phyloP scores from a whole-genome alignment of 2,797 vertebrate genomes.

The Artibeus lituratus region DNA sequence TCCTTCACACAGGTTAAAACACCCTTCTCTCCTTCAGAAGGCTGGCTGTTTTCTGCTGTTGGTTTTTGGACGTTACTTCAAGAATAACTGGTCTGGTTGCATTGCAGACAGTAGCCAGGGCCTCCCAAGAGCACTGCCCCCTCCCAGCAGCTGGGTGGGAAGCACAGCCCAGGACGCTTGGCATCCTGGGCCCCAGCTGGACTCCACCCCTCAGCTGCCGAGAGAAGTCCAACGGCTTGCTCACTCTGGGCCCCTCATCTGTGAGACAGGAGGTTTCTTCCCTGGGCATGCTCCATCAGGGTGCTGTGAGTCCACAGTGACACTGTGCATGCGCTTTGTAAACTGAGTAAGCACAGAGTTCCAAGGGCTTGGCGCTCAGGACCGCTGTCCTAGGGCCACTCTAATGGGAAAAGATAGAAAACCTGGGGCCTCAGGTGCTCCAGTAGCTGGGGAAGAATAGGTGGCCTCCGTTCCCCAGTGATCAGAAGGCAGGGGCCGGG shows the following conservation, averaged over 20 bases:
- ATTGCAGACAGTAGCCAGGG: not conserved
- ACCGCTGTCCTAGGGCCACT: not conserved
- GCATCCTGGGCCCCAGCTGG: fast-evolving
- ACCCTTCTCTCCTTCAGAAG: not conserved
- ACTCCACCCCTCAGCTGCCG: fast-evolving
- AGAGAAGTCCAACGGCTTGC: fast-evolving
- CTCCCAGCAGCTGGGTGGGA: fast-evolving
- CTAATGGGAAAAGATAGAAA: not conserved
- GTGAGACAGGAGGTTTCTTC: not conserved
- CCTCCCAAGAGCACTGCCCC: fast-evolving
- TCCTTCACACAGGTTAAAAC: not conserved
- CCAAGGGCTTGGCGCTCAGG: not conserved
- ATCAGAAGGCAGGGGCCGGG: not conserved
- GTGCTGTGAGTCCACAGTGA: fast-evolving
- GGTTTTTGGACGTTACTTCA: not conserved
- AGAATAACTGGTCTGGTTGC: not conserved
- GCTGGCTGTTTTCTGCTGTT: not conserved
- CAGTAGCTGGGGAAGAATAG: not conserved
- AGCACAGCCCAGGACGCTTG: fast-evolving
- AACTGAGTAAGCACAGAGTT: not conserved
- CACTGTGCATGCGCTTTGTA: not conserved
- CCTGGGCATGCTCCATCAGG: too few relatives aligned
- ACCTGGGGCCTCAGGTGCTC: not conserved
- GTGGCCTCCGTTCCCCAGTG: not conserved
- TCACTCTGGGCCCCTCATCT: not conserved